A percentile compares a stretch with the other conserved stretches of the same genome.
Evolutionary conservation across 2,797 vertebrate genomes (phyloP).

Genomic region (Gadopsis bispinosus): DNA sequence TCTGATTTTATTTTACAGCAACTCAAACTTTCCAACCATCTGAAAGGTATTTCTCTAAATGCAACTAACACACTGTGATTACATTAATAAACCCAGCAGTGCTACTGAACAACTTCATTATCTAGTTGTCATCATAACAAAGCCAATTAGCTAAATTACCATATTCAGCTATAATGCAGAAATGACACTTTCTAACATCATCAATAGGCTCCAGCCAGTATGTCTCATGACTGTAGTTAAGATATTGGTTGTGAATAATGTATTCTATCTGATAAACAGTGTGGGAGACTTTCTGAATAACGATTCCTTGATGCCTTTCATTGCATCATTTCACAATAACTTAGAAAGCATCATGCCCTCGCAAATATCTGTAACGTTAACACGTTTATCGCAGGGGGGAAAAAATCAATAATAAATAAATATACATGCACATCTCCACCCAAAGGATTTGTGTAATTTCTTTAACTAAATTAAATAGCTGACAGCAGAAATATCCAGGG

Average conservation of each 20-base stretch:
- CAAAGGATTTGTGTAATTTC: constrained; percentile 89
- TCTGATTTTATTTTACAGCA: constrained; percentile 46
- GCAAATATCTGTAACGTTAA: constrained; percentile 94
- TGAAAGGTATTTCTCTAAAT: constrained; percentile 39
- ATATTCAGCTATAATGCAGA: constrained; percentile 64
- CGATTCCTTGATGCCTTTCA: constrained; percentile 75
- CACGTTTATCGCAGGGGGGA: constrained; percentile 83
- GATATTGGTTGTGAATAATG: constrained; percentile 78
- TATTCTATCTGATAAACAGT: constrained; percentile 78
- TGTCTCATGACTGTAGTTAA: constrained; percentile 69
- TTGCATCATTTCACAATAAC: constrained; percentile 81
- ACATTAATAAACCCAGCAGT: constrained; percentile 42
- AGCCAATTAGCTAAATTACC: constrained; percentile 72
- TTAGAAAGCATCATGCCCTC: constrained; percentile 87
- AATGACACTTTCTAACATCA: constrained; percentile 67
- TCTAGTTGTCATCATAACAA: constrained; percentile 56
- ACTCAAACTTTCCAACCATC: constrained; percentile 41
- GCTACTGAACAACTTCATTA: constrained; percentile 46
- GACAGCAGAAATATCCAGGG: constrained; percentile 87
- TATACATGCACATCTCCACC: constrained; percentile 89
- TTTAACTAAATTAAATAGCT: constrained; percentile 95
- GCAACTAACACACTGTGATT: constrained; percentile 35
- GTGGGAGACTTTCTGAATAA: constrained; percentile 70
- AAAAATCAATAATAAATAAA: constrained; percentile 98
- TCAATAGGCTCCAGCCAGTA: constrained; percentile 64